Evolutionary conservation across 2,888 invertebrate species (phyloP), one percentile per base, ranked within the genome.

Genomic region (Allacma fusca): DNA sequence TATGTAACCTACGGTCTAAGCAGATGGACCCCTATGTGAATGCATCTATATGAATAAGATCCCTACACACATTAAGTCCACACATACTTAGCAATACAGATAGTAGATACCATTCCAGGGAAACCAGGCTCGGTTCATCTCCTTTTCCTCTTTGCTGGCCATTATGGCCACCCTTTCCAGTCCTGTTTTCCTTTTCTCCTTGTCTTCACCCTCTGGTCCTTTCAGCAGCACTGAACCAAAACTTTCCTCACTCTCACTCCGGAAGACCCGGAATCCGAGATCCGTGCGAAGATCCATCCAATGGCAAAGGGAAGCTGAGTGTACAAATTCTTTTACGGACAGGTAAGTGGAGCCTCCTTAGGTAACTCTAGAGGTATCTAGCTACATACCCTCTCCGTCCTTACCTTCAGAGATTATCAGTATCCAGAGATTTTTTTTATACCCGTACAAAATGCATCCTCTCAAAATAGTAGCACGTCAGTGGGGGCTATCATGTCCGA

Each of bases 271-370:
- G 29, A 67, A 67, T 29, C 67, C 12, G 28, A 67, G 67, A 67
- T 67, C 67, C 67, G 67, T 67, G 67, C 24, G 67, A 67, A 67
- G 28, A 29, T 12, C 16, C n/a, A 50, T 50, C 34, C 34, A 34
- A 34, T 34, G 34, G 34, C 4, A 34, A 7, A 7, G 34, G 34
- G 5, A 24, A 21, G n/a, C 23, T 23, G 24, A 64, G 16, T 24
- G 16, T 16, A 2, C 26, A n/a, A 64, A 64, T 64, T 16, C 24
- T n/a, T 64, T 23, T 24, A 24, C 1, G 64, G n/a, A 64, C 64
- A 64, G 64, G 64, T 64, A 24, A 21, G 23, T 21, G 13, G 26
- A 24, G 64, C 23, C 7, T 23, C 2, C 16, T 7, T n/a, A 24
- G 24, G 64, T 16, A 64, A 26, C 4, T 24, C 64, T 16, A 16